Evolutionary conservation across 2,113 vertebrate species (phyloP).

Genomic region (Scortum barcoo): DNA sequence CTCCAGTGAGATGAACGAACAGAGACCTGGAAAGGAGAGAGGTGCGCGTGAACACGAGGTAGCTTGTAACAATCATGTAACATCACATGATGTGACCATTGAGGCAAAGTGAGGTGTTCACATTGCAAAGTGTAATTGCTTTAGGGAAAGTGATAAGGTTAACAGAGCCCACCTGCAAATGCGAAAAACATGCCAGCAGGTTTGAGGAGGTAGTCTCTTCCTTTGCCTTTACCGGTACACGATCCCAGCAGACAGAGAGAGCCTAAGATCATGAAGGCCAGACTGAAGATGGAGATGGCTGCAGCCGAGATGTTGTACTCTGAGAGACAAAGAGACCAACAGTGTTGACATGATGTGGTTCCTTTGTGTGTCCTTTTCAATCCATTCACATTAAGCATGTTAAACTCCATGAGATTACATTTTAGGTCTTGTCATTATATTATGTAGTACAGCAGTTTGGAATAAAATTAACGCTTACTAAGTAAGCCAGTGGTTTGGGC

Average conservation of each 20-base stretch:
- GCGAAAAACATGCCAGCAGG: slow-evolving; percentile 95
- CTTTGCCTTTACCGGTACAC: slow-evolving; percentile 85
- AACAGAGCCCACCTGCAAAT: slow-evolving; percentile 88
- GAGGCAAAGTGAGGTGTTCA: not conserved
- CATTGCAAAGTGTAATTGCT: not conserved
- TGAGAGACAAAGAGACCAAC: slow-evolving; percentile 63
- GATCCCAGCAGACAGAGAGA: slow-evolving; percentile 88
- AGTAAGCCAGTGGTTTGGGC: not conserved
- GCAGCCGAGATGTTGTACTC: slow-evolving; percentile 99
- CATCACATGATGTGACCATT: not conserved
- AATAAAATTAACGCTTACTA: not conserved
- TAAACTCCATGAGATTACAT: not conserved
- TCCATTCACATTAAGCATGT: not conserved
- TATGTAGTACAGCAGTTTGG: not conserved
- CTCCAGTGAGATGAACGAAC: slow-evolving; percentile 94
- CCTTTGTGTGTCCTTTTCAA: not conserved
- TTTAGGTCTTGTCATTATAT: not conserved
- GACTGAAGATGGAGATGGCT: slow-evolving; percentile 94
- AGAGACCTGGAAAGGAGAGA: slow-evolving; percentile 87
- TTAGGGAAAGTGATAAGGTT: not conserved
- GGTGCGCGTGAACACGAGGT: too few relatives aligned
- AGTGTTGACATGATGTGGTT: not conserved
- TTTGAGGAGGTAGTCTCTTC: slow-evolving; percentile 92
- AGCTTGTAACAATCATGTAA: too few relatives aligned
- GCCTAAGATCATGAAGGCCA: slow-evolving; percentile 91